Base-by-base conservation (phyloP, 2,113 vertebrate genomes). In the Cacatua alba region DNA sequence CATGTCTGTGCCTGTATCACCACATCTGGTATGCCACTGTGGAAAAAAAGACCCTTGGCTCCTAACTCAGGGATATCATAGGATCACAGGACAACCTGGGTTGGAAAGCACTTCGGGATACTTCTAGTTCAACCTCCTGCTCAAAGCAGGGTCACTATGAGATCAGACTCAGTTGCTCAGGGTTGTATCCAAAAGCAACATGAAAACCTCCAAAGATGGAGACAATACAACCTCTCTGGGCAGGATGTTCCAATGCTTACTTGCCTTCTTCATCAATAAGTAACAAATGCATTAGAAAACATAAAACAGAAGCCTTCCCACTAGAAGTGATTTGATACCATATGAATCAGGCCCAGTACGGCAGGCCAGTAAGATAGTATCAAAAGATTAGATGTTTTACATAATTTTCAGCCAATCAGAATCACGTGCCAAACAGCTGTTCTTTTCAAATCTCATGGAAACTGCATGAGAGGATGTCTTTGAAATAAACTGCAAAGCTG, bases 1-100 rank as follows among this genome's bases (percentile, higher is more conserved):
- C 12, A 62, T 39, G 11, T 23, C n/a, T 62, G 3, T 55, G 35
- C 23, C 21, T 81, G 60, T 13, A 57, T 44, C 29, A 48, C 11
- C 28, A 7, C 0, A 3, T 31, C 31, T n/a, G 51, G 18, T 28
- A 65, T 33, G 43, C 48, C 29, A 44, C 23, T 8, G 8, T 13
- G 9, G 23, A 74, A 77, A 87, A 26, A 48, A 75, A 59, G 10
- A 37, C 7, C 46, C 16, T 37, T 48, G 60, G 23, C 13, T 74
- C 19, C 53, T 52, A 64, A 69, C 16, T 77, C 5, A 41, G 6
- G 14, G 7, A 24, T 48, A 53, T 4, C 0, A 0, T 0, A 69
- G 7, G 17, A 74, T 24, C 19, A 4, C 14, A 81, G 21, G 14
- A 51, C 24, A 64, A n/a, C 55, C 29, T 39, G 25, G 31, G 9